phyloP scores from a whole-genome alignment of 2,113 vertebrate genomes.

The Lynx canadensis region DNA sequence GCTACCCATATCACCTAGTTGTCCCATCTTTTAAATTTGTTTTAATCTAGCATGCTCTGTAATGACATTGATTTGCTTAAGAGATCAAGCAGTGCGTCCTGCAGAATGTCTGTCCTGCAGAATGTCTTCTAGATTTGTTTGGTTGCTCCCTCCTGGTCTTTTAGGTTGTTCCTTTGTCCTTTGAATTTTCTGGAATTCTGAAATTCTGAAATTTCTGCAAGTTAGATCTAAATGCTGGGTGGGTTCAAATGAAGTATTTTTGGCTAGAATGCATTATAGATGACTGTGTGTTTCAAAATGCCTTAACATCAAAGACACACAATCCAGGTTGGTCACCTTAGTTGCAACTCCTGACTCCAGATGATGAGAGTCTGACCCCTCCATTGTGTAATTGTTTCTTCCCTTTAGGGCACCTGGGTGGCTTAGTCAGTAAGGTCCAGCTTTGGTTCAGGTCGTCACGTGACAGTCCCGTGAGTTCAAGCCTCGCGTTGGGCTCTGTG shows the following conservation, averaged over 20 bases:
- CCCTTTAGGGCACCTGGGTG: neutral
- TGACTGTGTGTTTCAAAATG: neutral
- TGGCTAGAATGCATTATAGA: neutral
- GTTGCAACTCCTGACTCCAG: neutral
- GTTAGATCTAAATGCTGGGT: neutral
- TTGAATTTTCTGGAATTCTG: neutral
- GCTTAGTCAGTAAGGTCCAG: too few species aligned
- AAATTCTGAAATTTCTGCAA: neutral
- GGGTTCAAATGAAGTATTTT: conserved; percentile 13
- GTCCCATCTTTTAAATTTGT: neutral
- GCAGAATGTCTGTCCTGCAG: neutral
- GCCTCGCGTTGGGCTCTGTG: too few species aligned
- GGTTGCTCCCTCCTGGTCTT: neutral
- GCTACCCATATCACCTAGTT: neutral
- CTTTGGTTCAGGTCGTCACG: too few species aligned
- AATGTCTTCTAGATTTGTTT: neutral
- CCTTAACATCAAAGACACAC: neutral
- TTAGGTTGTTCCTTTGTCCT: neutral
- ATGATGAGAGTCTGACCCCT: neutral
- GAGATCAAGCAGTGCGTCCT: neutral
- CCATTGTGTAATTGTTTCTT: neutral
- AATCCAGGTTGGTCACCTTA: neutral
- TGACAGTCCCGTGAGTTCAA: too few species aligned
- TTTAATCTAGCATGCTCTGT: neutral
- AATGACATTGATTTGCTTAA: neutral